Percentiles rank a stretch among this genome's conserved stretches.
Conservation (phyloP, 2,113 vertebrate species). For the Ammodytes marinus region DNA sequence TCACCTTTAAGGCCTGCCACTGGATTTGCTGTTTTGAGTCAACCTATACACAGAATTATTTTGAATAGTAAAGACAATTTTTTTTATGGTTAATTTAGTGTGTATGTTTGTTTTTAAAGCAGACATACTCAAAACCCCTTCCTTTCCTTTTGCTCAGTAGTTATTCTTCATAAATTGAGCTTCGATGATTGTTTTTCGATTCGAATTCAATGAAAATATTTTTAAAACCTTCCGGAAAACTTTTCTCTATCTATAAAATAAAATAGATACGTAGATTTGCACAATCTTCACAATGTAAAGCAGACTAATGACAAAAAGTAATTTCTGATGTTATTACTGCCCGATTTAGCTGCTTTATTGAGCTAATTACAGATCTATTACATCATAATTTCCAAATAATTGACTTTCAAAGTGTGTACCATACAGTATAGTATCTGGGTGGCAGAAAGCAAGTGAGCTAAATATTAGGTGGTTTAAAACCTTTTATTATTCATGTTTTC, state of each 20-base stretch:
- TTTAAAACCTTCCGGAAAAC: neutral
- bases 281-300: neutral
- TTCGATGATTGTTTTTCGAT: neutral
- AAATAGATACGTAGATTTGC: no score
- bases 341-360: neutral
- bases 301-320: neutral
- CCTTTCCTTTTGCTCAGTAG: neutral
- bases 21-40: constrained; percentile 24
- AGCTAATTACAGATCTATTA: neutral
- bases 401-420: neutral
- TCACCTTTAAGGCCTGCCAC: constrained; percentile 44
- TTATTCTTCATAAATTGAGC: neutral
- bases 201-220: neutral
- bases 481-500: neutral
- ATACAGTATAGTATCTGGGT: neutral
- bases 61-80: neutral
- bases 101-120: constrained; percentile 11
- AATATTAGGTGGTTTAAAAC: neutral
- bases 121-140: neutral
- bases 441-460: neutral
- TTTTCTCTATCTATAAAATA: no score
- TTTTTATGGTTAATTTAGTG: neutral
- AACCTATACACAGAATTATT: neutral
- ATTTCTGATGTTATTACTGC: neutral
- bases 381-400: neutral